Conservation (phyloP, 2,888 invertebrate genomes). For the Cephonodes hylas region DNA sequence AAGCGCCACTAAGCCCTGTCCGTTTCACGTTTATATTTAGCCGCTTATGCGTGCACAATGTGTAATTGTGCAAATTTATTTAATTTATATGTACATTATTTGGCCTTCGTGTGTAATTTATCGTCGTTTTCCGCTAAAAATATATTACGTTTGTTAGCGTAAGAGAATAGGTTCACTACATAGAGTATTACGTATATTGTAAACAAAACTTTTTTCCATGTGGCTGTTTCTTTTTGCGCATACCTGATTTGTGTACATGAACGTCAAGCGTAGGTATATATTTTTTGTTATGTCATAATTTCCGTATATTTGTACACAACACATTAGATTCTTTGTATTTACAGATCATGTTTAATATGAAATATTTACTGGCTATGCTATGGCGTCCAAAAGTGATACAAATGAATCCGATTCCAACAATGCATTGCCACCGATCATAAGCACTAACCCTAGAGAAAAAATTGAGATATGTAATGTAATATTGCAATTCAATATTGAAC, state of each 20-base stretch:
- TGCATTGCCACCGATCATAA: constrained; percentile 43
- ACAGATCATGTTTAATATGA: neutral
- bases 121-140: constrained; percentile 39
- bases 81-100: constrained; percentile 39
- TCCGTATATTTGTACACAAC: neutral
- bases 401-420: constrained; percentile 22
- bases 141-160: constrained; percentile 35
- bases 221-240: constrained; percentile 18
- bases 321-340: neutral
- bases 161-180: constrained; percentile 6
- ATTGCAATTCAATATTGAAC: too few species aligned
- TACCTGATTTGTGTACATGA: neutral
- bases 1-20: neutral
- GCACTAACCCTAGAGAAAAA: constrained; percentile 42
- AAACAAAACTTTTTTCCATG: neutral
- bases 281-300: neutral
- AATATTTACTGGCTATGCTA: constrained; percentile 5
- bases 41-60: constrained; percentile 14
- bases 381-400: constrained; percentile 23
- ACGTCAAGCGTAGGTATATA: neutral
- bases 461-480: constrained; percentile 44
- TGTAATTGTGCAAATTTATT: constrained; percentile 28
- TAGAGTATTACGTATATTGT: constrained; percentile 5
- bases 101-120: constrained; percentile 46
- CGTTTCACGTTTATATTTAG: neutral